These are phyloP conservation scores for Echinometra lucunter DNA, from an alignment of 53 echinoderm and acorn worm genomes.

Conservation along the genomic window DNA sequence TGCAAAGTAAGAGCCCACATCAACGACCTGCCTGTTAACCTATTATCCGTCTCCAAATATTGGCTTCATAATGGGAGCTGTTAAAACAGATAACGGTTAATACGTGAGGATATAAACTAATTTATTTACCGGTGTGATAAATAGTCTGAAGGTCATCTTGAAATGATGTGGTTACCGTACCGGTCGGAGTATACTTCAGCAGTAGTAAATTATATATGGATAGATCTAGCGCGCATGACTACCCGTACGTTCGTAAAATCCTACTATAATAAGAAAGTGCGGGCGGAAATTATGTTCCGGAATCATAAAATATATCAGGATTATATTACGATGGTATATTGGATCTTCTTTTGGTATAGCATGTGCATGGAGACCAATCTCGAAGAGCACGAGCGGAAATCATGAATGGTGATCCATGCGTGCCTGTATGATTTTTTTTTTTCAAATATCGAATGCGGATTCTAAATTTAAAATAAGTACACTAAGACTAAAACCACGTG, in stretches of 20 bases:
- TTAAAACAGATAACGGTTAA: background rate
- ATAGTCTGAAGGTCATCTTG: constrained; percentile 1
- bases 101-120: background rate
- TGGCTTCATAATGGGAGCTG: background rate
- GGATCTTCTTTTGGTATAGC: too few relatives aligned
- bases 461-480: too few relatives aligned
- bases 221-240: too few relatives aligned
- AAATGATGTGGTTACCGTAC: background rate
- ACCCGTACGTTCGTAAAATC: background rate
- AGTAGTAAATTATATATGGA: too few relatives aligned
- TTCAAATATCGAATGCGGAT: too few relatives aligned
- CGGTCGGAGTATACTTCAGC: too few relatives aligned
- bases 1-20: too few relatives aligned
- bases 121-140: background rate
- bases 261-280: background rate
- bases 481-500: too few relatives aligned
- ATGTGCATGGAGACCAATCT: too few relatives aligned
- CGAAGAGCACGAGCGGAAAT: too few relatives aligned
- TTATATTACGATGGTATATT: background rate
- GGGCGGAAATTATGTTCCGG: background rate
- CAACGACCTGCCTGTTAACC: background rate
- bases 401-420: too few relatives aligned
- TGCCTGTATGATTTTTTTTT: too few relatives aligned
- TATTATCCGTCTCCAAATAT: background rate
- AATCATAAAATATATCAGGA: background rate